Evolutionary conservation across 1,140 invertebrate genomes (phyloP), one percentile per base, ranked within the genome.

Genomic region (Ceratosolen fusciceps): DNA sequence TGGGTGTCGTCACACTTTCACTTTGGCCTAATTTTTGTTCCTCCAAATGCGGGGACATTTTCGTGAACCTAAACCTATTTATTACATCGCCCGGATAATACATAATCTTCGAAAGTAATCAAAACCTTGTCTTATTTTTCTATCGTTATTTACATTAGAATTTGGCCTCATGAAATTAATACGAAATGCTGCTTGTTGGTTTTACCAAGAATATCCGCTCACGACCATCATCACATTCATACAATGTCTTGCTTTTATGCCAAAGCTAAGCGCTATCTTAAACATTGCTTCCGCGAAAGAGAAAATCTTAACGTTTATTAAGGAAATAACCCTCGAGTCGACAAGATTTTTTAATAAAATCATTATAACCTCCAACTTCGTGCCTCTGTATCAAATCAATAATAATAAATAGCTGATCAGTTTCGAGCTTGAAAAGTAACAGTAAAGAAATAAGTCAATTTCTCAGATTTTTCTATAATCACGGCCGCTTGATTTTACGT

Each of bases 311-410:
- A n/a, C n/a, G n/a, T n/a, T n/a, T n/a, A n/a, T n/a, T n/a, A n/a
- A n/a, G n/a, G n/a, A n/a, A n/a, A n/a, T n/a, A n/a, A n/a, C n/a
- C n/a, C n/a, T n/a, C n/a, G n/a, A n/a, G n/a, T n/a, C n/a, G n/a
- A n/a, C n/a, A n/a, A n/a, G n/a, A n/a, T n/a, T n/a, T n/a, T n/a
- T n/a, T 7, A 65, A 65, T 65, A 65, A 65, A 62, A n/a, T 62
- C n/a, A 37, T 65, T 65, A n/a, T 37, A 65, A 65, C 31, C 31
- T 65, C 31, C 31, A 65, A 65, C 37, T 65, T 65, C 37, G 37
- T 37, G 60, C n/a, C 31, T 62, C 21, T 65, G 31, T 65, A n/a
- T n/a, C n/a, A n/a, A n/a, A n/a, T n/a, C n/a, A n/a, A n/a, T n/a
- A n/a, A n/a, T 65, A 65, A 37, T 65, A 21, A 65, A 3, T 14